Conservation (phyloP, 2,113 vertebrate genomes). For the Brachionichthys hirsutus region DNA sequence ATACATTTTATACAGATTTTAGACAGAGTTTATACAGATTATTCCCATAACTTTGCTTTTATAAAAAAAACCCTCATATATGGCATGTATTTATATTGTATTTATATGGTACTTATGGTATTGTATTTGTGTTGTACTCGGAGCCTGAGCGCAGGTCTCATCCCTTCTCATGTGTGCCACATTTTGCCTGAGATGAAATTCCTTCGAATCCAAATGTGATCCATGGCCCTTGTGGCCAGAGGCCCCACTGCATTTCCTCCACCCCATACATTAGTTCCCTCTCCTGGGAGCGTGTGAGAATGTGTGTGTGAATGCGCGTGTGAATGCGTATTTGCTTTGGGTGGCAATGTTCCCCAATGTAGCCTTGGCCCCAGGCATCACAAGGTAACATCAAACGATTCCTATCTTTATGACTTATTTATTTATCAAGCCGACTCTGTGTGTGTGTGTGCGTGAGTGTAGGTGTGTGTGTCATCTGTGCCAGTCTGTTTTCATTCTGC, state of each 20-base stretch:
- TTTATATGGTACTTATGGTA: too few species aligned
- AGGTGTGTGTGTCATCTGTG: constrained; percentile 31
- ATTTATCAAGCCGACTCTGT: constrained; percentile 51
- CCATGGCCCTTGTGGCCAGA: constrained; percentile 25
- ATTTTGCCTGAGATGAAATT: constrained; percentile 16
- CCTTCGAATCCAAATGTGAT: constrained; percentile 28
- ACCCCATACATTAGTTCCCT: constrained; percentile 38
- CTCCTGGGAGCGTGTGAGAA: constrained; percentile 30
- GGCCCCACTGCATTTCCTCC: constrained; percentile 39
- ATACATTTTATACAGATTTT: too few species aligned
- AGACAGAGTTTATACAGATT: too few species aligned
- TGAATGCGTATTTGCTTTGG: constrained; percentile 28
- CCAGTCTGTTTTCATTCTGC: constrained; percentile 41
- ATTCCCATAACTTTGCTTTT: too few species aligned
- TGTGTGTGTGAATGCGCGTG: constrained; percentile 20
- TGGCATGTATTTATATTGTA: too few species aligned
- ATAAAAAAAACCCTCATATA: too few species aligned
- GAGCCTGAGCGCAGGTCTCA: too few species aligned
- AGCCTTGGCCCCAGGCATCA: constrained; percentile 73
- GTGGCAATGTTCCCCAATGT: constrained; percentile 62
- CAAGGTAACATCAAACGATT: constrained; percentile 77
- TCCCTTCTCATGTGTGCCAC: constrained; percentile 11
- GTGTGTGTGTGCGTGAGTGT: neutral
- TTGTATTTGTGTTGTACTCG: too few species aligned
- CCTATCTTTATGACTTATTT: constrained; percentile 74